Percentiles rank a stretch among this genome's conserved stretches.
Evolutionary conservation across 2,113 vertebrate genomes (phyloP).

Genomic region (zebrafish (Danio rerio)): GRCz12tu NC_133180.1:54076001-54076500

Average conservation of each 20-base stretch:
- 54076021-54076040: not conserved
- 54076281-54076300: not conserved
- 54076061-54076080: not conserved
- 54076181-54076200: slow-evolving; percentile 18
- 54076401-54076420: slow-evolving; percentile 45
- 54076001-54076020: not conserved
- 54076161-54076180: slow-evolving; percentile 44
- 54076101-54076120: not conserved
- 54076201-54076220: slow-evolving; percentile 44
- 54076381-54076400: slow-evolving; percentile 44
- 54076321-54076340: slow-evolving; percentile 3
- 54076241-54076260: slow-evolving; percentile 29
- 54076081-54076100: not conserved
- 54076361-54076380: slow-evolving; percentile 45
- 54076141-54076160: slow-evolving; percentile 14
- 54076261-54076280: slow-evolving; percentile 25
- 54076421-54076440: slow-evolving; percentile 43
- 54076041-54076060: not conserved
- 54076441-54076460: slow-evolving; percentile 40
- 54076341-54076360: slow-evolving; percentile 33
- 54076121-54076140: not conserved
- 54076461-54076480: slow-evolving; percentile 34
- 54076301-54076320: not conserved
- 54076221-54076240: slow-evolving; percentile 44
- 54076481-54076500: slow-evolving; percentile 50